Base-by-base conservation (phyloP, 2,797 vertebrate species). In the Alcedo atthis region DNA sequence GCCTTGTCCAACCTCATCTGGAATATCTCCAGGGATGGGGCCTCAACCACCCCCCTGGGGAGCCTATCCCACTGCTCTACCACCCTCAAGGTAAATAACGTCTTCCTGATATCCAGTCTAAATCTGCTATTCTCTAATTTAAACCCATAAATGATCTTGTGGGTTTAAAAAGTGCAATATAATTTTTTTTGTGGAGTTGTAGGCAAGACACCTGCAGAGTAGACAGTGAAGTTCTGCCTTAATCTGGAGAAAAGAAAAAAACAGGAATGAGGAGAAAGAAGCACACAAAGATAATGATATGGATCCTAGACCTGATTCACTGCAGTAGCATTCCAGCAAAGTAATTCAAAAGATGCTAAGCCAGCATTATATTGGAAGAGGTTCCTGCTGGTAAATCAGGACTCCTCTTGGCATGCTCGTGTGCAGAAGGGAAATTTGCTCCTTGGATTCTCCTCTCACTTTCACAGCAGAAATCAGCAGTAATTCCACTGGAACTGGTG, bases 261-360 rank as follows among this genome's bases (percentile, higher is more conserved):
- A 12, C 37, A 49, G 42, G 58, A 33, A 7, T 1, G 2, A 89
- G 30, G 21, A 90, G 46, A 80, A 89, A 87, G 33, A 71, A 75
- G 6, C 17, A n/a, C 42, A 57, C 45, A 87, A 86, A 92, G 59
- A 85, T 66, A 87, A 89, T 85, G 87, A 37, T 67, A 77, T 49
- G 51, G 53, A 93, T 76, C 35, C 55, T 45, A 49, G 30, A 43
- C 58, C 49, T 87, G 90, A 89, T 91, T 89, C 81, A 86, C 75
- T 68, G 76, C 86, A 89, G 84, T 57, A 87, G 59, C 69, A 57
- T 89, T 87, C 62, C 67, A 90, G 79, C 59, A 81, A 95, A 94
- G 35, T 94, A 94, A 90, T 66, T 94, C 76, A 69, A 90, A 94
- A 89, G 92, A 91, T 80, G 81, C 92, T 94, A 95, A 92, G 84